These are phyloP conservation scores for Athene cunicularia DNA, from an alignment of 2,113 vertebrate species.

Conservation along the genomic window DNA sequence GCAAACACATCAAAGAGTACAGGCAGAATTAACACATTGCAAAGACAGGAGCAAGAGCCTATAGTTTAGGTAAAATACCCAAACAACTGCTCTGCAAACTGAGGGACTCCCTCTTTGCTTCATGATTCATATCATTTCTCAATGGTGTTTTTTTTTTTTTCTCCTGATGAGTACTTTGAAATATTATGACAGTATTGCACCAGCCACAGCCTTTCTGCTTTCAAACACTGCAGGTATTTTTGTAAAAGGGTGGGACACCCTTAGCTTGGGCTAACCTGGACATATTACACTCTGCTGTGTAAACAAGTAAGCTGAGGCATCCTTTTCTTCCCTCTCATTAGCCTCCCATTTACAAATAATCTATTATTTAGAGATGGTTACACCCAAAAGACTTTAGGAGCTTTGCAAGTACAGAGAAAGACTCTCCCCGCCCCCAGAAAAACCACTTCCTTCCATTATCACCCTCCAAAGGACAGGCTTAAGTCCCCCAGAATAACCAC, in stretches of 20 bases:
- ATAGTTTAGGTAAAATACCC: not conserved
- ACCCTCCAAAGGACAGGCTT: not conserved
- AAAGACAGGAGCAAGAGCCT: not conserved
- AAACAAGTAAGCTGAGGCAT: not conserved
- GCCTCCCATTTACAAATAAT: not conserved
- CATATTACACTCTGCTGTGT: not conserved
- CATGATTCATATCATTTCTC: not conserved
- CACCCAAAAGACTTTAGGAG: not conserved
- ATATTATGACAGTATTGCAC: not conserved
- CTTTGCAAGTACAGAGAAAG: not conserved
- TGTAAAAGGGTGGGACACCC: not conserved
- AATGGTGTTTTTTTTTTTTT: not conserved
- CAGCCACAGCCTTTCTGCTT: not conserved
- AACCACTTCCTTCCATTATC: not conserved
- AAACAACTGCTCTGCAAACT: not conserved
- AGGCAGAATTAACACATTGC: not conserved
- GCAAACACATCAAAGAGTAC: not conserved
- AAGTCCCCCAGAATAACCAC: not conserved
- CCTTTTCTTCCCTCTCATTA: not conserved
- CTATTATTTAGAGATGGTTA: not conserved
- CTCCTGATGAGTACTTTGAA: not conserved
- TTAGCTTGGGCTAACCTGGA: not conserved
- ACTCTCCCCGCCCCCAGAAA: not conserved
- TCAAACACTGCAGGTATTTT: not conserved
- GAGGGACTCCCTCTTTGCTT: not conserved